Percentiles rank a stretch among this genome's conserved stretches.
phyloP scores from a whole-genome alignment of 2,888 invertebrate species.

The Eristalis intricaria region DNA sequence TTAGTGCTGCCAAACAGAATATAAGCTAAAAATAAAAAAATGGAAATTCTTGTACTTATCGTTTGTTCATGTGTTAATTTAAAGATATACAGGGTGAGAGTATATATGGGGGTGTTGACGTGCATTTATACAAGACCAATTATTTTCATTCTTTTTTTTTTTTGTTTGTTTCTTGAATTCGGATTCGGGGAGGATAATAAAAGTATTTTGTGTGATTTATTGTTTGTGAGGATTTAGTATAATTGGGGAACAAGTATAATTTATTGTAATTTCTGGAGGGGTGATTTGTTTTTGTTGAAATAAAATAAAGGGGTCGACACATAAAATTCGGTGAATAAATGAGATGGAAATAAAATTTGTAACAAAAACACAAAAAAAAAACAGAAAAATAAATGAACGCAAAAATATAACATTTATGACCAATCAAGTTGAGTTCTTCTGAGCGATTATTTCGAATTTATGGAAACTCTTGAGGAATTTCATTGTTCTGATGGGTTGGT shows the following conservation, averaged over 20 bases:
- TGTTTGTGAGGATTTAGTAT: not conserved
- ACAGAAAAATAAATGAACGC: not conserved
- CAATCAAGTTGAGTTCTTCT: not conserved
- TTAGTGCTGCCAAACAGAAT: conserved; percentile 72
- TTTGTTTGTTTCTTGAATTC: not conserved
- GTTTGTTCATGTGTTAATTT: conserved; percentile 40
- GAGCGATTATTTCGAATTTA: not conserved
- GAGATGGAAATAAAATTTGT: conserved; percentile 7
- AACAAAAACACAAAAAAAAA: not conserved
- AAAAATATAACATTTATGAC: conserved; percentile 15
- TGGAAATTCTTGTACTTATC: conserved; percentile 62
- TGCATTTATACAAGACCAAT: conserved; percentile 16
- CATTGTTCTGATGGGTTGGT: not conserved
- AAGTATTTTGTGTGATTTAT: conserved; percentile 33
- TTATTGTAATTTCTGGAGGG: conserved; percentile 19
- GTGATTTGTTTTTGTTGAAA: conserved; percentile 1
- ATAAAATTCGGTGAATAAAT: not conserved
- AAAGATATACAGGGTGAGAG: conserved; percentile 22
- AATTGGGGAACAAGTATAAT: conserved; percentile 11
- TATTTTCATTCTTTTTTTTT: not conserved
- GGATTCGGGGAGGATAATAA: not conserved
- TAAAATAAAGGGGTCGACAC: conserved; percentile 4
- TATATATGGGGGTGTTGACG: conserved; percentile 17
- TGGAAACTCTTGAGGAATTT: not conserved
- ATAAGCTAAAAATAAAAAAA: conserved; percentile 71